Evolutionary conservation across 2,113 vertebrate species (phyloP), one percentile per base, ranked within the genome.

Genomic region (Myotis davidii): DNA sequence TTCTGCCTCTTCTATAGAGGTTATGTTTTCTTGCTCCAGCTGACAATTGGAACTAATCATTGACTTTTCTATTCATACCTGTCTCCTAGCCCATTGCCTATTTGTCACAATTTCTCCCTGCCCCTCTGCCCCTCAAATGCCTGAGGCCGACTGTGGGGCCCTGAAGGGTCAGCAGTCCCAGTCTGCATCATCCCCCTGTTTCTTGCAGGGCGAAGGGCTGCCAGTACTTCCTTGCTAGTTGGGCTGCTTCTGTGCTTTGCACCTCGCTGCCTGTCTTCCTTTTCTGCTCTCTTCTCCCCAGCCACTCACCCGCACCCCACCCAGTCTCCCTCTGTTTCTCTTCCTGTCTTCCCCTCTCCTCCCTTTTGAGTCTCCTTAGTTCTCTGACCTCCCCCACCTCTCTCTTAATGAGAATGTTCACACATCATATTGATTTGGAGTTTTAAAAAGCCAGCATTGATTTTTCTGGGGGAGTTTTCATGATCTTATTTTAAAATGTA

Each of bases 361-460:
- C 74, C 73, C 64, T 96, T 90, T 89, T 59, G 0, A 0, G 74
- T 90, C 88, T 92, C 9, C 39, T 59, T 95, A 17, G 90, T 96
- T 93, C 88, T 95, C 91, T 88, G 94, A 97, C 94, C 78, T 97
- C 74, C 50, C 73, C 92, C 83, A 97, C 94, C 90, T 84, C 61
- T 95, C 42, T 96, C 91, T 87, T 93, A 97, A 88, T 56, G 95
- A 97, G 97, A 97, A 96, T 81, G 94, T 98, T 82, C 79, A 94
- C 96, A 94, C 88, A 14, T 98, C 96, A 8, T 81, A 97, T 98
- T 97, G 96, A 98, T 98, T 98, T 52, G 72, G 90, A 89, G 91
- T 93, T 97, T 97, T 96, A 94, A 97, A 96, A 98, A 93, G 86
- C 52, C 48, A 37, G 32, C 42, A 95, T 96, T 90, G 97, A 97